Base-by-base conservation (phyloP, 1,140 invertebrate species). In the Chymomyza costata region DNA sequence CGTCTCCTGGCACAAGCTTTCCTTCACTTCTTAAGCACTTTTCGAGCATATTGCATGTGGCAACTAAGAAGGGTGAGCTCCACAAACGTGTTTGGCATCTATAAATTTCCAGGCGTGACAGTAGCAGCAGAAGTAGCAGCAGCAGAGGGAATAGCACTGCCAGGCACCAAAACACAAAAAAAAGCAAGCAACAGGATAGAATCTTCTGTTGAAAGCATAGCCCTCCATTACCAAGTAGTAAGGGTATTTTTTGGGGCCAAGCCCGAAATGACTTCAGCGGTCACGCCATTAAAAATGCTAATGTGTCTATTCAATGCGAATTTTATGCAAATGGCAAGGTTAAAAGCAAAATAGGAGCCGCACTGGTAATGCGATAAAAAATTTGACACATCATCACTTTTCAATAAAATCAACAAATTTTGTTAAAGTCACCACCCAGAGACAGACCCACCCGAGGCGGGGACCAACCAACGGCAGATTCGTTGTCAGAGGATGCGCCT, bases 391-490 rank as follows among this genome's bases (percentile, higher is more conserved):
- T 78, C 73, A 78, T 78, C 73, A 78, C 73, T 78, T 78, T 78
- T 78, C 73, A 78, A 78, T 78, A 78, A 78, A 78, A 78, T 80
- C 73, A 78, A 78, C 73, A 78, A 78, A 78, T 78, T 78, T 78
- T 80, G 73, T 78, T 78, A 81, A 68, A 80, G 74, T 78, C 65
- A 70, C 60, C 5, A n/a, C 5, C 70, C 70, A 53, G 62, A 35
- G 6, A n/a, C n/a, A 44, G 25, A 21, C 14, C 11, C 1, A n/a
- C 5, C 15, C 6, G 17, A 30, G 13, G 14, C n/a, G n/a, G n/a
- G n/a, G n/a, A n/a, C n/a, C n/a, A n/a, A n/a, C n/a, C n/a, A n/a
- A n/a, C n/a, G n/a, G n/a, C n/a, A n/a, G n/a, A n/a, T n/a, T n/a
- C n/a, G n/a, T n/a, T n/a, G n/a, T n/a, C n/a, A n/a, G n/a, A 66